Conservation (phyloP, 2,113 vertebrate species). For the Crotalus horridus region DNA sequence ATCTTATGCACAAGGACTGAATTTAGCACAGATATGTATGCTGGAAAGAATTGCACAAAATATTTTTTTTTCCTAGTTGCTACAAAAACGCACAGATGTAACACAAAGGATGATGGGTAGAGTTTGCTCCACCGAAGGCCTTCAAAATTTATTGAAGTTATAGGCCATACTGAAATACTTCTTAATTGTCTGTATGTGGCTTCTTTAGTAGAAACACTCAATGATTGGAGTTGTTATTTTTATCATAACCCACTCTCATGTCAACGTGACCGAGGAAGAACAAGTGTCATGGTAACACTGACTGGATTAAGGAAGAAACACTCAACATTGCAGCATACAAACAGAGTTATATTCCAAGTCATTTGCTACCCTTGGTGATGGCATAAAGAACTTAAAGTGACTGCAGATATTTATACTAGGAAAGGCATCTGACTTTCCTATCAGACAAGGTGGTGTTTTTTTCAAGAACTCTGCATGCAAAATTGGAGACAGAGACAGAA, state of each 20-base stretch:
- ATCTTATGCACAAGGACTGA: background rate
- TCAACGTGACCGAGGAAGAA: slow-evolving; percentile 12
- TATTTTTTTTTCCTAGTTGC: no score
- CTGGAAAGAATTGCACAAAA: background rate
- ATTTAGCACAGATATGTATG: background rate
- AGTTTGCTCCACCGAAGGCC: background rate
- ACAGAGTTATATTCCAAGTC: background rate
- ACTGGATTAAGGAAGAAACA: background rate
- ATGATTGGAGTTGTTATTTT: slow-evolving; percentile 10
- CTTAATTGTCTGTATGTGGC: background rate
- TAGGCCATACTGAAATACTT: background rate
- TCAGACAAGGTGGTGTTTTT: background rate
- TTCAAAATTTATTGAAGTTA: background rate
- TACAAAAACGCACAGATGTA: background rate
- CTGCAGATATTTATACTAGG: background rate
- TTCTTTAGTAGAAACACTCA: background rate
- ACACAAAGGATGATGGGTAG: background rate
- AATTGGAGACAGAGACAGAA: background rate
- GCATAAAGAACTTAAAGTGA: background rate
- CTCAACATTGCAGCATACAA: background rate
- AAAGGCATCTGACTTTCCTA: background rate
- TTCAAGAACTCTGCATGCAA: background rate
- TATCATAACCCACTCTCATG: slow-evolving; percentile 10
- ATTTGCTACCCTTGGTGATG: background rate
- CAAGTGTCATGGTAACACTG: slow-evolving; percentile 25